Percentiles rank a stretch among this genome's conserved stretches.
phyloP scores from a whole-genome alignment of 2,113 vertebrate genomes.

The Poeciliopsis retropinna region DNA sequence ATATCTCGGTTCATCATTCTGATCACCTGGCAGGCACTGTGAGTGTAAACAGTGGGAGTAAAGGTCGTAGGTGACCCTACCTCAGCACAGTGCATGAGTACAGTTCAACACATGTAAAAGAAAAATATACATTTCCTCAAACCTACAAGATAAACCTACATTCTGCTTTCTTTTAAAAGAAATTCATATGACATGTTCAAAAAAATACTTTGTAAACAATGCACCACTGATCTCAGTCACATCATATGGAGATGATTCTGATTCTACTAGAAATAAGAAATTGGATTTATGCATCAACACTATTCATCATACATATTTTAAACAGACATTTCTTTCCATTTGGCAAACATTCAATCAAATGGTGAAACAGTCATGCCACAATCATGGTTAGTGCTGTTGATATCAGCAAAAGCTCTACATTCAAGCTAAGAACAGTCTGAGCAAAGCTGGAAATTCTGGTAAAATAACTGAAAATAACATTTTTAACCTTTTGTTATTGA shows the following conservation, averaged over 20 bases:
- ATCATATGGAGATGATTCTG: neutral
- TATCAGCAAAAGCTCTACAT: neutral
- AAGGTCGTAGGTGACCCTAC: conserved; percentile 16
- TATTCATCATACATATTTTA: neutral
- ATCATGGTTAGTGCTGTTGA: neutral
- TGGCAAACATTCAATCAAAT: neutral
- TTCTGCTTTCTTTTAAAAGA: conserved; percentile 4
- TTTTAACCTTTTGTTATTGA: neutral
- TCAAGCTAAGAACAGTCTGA: neutral
- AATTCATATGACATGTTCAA: neutral
- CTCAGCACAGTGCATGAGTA: conserved; percentile 26
- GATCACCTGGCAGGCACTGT: conserved; percentile 29
- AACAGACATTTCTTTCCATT: neutral
- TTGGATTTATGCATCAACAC: neutral
- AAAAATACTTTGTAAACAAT: conserved; percentile 5
- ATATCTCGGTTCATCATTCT: conserved; percentile 4
- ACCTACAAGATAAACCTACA: conserved; percentile 11
- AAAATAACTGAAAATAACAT: neutral
- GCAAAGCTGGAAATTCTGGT: neutral
- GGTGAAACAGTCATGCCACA: neutral
- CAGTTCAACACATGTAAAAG: conserved; percentile 26
- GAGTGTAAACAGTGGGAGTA: conserved; percentile 61
- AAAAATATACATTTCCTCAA: neutral
- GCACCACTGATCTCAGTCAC: neutral
- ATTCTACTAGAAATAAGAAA: neutral